These are phyloP conservation scores for Panulirus ornatus DNA, from an alignment of 1,140 invertebrate species.

Conservation along the genomic window DNA sequence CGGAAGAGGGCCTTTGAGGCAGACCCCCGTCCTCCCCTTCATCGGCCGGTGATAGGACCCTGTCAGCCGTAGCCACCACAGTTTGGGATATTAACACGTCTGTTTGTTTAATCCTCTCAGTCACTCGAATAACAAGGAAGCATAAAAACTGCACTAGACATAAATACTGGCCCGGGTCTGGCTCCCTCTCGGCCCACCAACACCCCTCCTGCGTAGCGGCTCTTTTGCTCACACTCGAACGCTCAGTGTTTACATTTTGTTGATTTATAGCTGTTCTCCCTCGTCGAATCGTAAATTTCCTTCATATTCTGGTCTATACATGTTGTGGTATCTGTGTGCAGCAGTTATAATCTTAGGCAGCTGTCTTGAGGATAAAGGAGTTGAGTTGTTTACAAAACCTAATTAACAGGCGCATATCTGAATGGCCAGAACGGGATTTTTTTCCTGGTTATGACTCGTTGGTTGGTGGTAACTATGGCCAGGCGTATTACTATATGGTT, in stretches of 20 bases:
- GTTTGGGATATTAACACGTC: constrained; percentile 7
- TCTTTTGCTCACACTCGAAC: not conserved
- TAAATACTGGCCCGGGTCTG: not conserved
- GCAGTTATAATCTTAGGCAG: too few species aligned
- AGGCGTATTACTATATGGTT: too few species aligned
- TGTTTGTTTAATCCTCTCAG: constrained; percentile 16
- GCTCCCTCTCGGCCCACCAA: not conserved
- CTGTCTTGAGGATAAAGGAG: too few species aligned
- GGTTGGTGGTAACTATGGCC: too few species aligned
- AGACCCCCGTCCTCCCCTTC: not conserved
- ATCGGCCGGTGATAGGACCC: not conserved
- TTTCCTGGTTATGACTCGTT: too few species aligned
- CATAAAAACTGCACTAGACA: not conserved
- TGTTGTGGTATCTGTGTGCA: too few species aligned
- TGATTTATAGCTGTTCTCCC: too few species aligned
- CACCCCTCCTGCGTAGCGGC: not conserved
- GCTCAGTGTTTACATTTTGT: not conserved
- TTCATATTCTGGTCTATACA: too few species aligned
- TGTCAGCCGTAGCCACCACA: not conserved
- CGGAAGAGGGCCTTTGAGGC: not conserved
- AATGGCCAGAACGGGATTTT: too few species aligned
- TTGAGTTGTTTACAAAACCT: too few species aligned
- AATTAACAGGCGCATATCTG: too few species aligned
- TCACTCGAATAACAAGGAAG: constrained; percentile 16
- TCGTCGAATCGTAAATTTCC: too few species aligned